Conservation (phyloP, 2,888 invertebrate species). For the Monopis laevigella region DNA sequence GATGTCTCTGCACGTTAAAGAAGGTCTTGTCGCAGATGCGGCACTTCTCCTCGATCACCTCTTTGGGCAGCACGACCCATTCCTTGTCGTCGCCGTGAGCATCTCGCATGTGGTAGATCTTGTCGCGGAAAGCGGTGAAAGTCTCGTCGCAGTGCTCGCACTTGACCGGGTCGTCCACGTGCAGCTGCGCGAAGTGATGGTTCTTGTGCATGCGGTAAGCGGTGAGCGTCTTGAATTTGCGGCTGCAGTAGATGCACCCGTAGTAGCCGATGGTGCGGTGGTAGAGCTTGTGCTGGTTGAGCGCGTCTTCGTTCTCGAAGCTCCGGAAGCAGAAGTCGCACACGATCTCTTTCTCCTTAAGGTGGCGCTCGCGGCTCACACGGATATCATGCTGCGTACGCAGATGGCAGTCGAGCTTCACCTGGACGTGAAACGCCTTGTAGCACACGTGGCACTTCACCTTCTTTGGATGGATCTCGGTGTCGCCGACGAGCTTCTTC, state of each 20-base stretch:
- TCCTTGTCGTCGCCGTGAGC: slow-evolving; percentile 54
- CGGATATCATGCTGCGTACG: slow-evolving; percentile 44
- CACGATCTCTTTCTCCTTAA: slow-evolving; percentile 38
- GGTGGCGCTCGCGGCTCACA: slow-evolving; percentile 31
- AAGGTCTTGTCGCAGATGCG: slow-evolving; percentile 51
- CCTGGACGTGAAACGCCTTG: slow-evolving; percentile 58
- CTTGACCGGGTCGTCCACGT: slow-evolving; percentile 50
- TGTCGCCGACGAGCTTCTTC: slow-evolving; percentile 48
- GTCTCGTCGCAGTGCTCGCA: slow-evolving; percentile 64
- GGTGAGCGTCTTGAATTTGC: slow-evolving; percentile 59
- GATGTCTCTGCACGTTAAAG: slow-evolving; percentile 50
- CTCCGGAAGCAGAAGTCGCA: slow-evolving; percentile 60
- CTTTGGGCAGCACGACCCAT: slow-evolving; percentile 53
- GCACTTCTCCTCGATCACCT: slow-evolving; percentile 47
- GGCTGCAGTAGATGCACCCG: slow-evolving; percentile 59
- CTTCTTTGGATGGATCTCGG: slow-evolving; percentile 45
- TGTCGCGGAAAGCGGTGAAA: slow-evolving; percentile 61
- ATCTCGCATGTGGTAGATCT: slow-evolving; percentile 59
- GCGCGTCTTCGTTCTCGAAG: slow-evolving; percentile 51
- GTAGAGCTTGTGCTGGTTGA: slow-evolving; percentile 47
- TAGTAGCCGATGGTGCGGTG: slow-evolving; percentile 51
- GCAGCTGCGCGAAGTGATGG: slow-evolving; percentile 47
- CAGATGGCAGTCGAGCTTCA: slow-evolving; percentile 58
- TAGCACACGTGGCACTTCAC: slow-evolving; percentile 56
- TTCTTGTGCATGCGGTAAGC: slow-evolving; percentile 60